Conservation (phyloP, 2,113 vertebrate genomes). For the Chaetodon auriga region DNA sequence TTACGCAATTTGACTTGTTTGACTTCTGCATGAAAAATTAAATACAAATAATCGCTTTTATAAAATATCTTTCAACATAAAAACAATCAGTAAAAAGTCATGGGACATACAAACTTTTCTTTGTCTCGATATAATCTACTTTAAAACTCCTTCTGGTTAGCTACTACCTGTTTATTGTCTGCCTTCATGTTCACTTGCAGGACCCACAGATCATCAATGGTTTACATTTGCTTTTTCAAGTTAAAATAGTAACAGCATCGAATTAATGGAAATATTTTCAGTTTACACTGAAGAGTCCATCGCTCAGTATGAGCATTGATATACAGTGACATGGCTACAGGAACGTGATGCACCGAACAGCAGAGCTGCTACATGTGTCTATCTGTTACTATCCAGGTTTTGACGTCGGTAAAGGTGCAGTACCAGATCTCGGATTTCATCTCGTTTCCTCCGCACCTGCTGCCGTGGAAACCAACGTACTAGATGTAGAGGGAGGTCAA, state of each 20-base stretch:
- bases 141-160: neutral
- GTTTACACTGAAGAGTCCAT: slow-evolving; percentile 43
- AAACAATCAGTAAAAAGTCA: slow-evolving; percentile 42
- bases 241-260: slow-evolving; percentile 15
- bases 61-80: slow-evolving; percentile 42
- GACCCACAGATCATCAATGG: slow-evolving; percentile 14
- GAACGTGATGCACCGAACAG: slow-evolving; percentile 36
- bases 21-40: slow-evolving; percentile 12
- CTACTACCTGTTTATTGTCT: neutral
- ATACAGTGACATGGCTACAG: slow-evolving; percentile 16
- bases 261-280: slow-evolving; percentile 40
- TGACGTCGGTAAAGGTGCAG: slow-evolving; percentile 92
- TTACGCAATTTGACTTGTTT: neutral
- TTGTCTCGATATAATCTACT: neutral
- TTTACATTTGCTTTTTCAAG: slow-evolving; percentile 8
- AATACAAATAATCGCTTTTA: slow-evolving; percentile 39
- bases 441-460: slow-evolving; percentile 92
- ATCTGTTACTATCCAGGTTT: slow-evolving; percentile 59
- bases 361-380: neutral
- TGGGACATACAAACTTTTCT: slow-evolving; percentile 19
- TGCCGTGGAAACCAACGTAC: slow-evolving; percentile 94
- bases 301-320: slow-evolving; percentile 76
- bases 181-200: slow-evolving; percentile 14
- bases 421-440: slow-evolving; percentile 93
- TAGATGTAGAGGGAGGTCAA: slow-evolving; percentile 91